Percentiles rank a stretch among this genome's conserved stretches.
Evolutionary conservation across 2,797 vertebrate genomes (phyloP).

Genomic region (Gymnoscopelus microlampas): DNA sequence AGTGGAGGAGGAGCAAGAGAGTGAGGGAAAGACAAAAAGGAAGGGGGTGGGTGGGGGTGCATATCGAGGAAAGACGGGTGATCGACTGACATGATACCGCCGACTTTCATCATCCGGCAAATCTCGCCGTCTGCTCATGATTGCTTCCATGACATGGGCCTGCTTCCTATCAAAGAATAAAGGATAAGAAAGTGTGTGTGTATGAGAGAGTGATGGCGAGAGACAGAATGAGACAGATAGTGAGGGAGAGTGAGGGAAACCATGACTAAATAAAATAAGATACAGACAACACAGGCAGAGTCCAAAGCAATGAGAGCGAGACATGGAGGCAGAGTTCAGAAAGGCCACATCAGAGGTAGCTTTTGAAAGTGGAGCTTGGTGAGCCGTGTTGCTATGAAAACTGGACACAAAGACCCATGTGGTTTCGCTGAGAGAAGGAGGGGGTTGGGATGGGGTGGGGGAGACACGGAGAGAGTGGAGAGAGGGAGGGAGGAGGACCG

Average conservation of each 20-base stretch:
- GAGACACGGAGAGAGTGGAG: neutral
- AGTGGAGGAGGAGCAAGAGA: slow-evolving; percentile 20
- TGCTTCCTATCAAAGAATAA: slow-evolving; percentile 8
- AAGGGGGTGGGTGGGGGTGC: slow-evolving; percentile 36
- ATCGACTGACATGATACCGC: slow-evolving; percentile 30
- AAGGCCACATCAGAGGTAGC: slow-evolving; percentile 68
- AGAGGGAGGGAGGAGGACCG: neutral
- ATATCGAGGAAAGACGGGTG: slow-evolving; percentile 39
- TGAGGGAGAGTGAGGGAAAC: neutral
- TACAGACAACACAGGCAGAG: slow-evolving; percentile 22
- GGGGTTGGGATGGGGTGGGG: neutral
- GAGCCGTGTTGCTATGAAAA: slow-evolving; percentile 46
- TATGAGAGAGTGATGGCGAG: neutral
- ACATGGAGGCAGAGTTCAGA: slow-evolving; percentile 58
- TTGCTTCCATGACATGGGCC: slow-evolving; percentile 18
- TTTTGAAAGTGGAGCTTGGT: slow-evolving; percentile 64
- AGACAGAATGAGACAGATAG: neutral
- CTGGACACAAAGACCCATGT: slow-evolving; percentile 65
- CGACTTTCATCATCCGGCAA: slow-evolving; percentile 24
- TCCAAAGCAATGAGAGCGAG: slow-evolving; percentile 37
- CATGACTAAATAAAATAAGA: slow-evolving; percentile 1
- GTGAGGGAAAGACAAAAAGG: slow-evolving; percentile 10
- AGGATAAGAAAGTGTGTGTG: neutral
- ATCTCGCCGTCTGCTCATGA: neutral
- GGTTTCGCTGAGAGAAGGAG: slow-evolving; percentile 49